phyloP scores from a whole-genome alignment of 2,797 vertebrate genomes.

The Malacoraja senta region DNA sequence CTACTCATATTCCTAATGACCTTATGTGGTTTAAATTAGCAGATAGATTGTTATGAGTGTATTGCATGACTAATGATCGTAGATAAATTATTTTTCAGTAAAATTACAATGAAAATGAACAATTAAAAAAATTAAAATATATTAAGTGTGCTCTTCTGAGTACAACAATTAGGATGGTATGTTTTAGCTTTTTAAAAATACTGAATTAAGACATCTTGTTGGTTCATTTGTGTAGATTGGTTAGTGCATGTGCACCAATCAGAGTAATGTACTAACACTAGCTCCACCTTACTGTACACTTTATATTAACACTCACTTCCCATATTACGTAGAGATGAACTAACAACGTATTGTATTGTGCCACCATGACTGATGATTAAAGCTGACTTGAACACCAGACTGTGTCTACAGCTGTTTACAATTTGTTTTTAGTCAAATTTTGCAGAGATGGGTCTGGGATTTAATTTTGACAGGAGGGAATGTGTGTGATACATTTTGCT shows the following conservation, averaged over 20 bases:
- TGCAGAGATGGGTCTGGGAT: too few relatives aligned
- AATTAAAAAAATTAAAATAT: background rate
- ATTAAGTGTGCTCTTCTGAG: background rate
- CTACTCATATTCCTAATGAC: too few relatives aligned
- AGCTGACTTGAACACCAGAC: too few relatives aligned
- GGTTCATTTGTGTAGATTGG: too few relatives aligned
- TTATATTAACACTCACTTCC: too few relatives aligned
- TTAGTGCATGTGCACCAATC: too few relatives aligned
- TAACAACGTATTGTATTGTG: too few relatives aligned
- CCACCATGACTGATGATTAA: too few relatives aligned
- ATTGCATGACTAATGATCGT: background rate
- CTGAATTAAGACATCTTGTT: background rate
- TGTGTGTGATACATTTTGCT: background rate
- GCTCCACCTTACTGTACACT: too few relatives aligned
- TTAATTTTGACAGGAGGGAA: background rate
- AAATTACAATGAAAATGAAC: background rate
- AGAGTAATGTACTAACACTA: too few relatives aligned
- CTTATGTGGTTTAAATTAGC: background rate
- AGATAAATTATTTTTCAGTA: background rate
- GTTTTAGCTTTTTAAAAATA: background rate
- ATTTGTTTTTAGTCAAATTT: background rate
- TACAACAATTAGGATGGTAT: background rate
- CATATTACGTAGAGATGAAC: too few relatives aligned
- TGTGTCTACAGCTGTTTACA: too few relatives aligned
- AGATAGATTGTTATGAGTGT: conserved; percentile 17